Conservation (phyloP, 2,888 invertebrate species). For the Eristalinus sepulchralis region DNA sequence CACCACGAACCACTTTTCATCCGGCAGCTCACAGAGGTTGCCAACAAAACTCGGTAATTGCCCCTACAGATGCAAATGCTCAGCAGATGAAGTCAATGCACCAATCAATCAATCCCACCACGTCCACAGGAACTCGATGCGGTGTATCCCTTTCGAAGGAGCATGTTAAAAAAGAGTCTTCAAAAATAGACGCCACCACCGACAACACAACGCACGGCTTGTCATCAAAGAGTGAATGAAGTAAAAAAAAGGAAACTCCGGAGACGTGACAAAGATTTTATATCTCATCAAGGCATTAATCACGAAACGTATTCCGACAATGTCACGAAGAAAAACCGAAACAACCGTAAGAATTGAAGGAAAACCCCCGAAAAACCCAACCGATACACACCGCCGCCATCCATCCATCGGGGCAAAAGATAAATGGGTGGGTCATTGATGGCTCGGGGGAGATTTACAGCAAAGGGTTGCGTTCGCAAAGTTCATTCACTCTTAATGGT, state of each 20-base stretch:
- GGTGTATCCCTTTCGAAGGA: constrained; percentile 2
- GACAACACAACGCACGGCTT: constrained; percentile 11
- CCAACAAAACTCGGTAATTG: constrained; percentile 5
- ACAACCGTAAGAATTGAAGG: neutral
- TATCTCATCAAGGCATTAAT: constrained; percentile 60
- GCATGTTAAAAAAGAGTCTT: neutral
- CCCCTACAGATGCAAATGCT: constrained; percentile 46
- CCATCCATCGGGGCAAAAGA: constrained; percentile 35
- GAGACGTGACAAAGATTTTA: constrained; percentile 65
- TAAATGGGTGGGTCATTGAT: constrained; percentile 53
- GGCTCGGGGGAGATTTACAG: constrained; percentile 35
- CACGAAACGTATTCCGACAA: constrained; percentile 53
- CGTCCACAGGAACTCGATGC: neutral
- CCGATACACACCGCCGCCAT: neutral
- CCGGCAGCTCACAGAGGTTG: neutral
- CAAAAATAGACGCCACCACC: constrained; percentile 50
- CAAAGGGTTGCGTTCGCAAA: constrained; percentile 51
- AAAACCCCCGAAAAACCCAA: constrained; percentile 28
- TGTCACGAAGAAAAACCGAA: constrained; percentile 1
- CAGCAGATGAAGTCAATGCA: constrained; percentile 41
- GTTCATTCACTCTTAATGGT: constrained; percentile 46
- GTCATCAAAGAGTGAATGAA: constrained; percentile 44
- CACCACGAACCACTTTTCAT: neutral
- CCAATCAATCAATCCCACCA: constrained; percentile 45
- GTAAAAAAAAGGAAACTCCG: neutral